Base-by-base conservation (phyloP, 1,140 invertebrate genomes). In the Atta cephalotes region DNA sequence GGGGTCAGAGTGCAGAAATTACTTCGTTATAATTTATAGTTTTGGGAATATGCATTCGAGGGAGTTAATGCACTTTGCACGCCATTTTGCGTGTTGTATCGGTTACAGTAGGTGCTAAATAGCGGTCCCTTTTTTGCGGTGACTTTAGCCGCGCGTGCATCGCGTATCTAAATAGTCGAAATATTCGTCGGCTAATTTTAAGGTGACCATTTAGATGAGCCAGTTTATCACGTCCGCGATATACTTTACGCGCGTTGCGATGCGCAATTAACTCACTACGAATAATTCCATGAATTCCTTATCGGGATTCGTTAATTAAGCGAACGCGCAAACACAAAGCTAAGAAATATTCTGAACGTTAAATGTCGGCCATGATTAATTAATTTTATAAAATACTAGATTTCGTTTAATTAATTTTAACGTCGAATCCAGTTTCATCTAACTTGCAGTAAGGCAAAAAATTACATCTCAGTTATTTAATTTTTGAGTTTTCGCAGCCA, bases 1-100 rank as follows among this genome's bases (percentile, higher is more conserved):
- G 28, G 49, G 80, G 68, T 88, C 88, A 68, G 39, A 45, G 79
- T n/a, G 31, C 68, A 86, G 87, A 86, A 89, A 88, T 86, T 89
- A 89, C 82, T 88, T 80, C 68, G 53, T 86, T 70, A 71, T 86
- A 88, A 88, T 89, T 89, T 89, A 89, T 88, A 80, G 77, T 89
- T 56, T 45, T 18, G 74, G 68, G 53, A 74, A 88, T 89, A 77
- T 63, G 56, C 63, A 51, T 53, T n/a, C 60, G 35, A 9, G 25
- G 35, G 82, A 77, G 65, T 88, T 89, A 74, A 89, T 88, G 62
- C 49, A 51, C 56, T 88, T 62, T 70, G 53, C 71, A 71, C 58
- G 70, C 58, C 58, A 71, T 77, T 56, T 31, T 35, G 31, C 87
- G 72, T 80, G 62, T 16, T 56, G 51, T 56, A 76, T 71, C 51